These are phyloP conservation scores for Aphodius granarius DNA, from an alignment of 2,888 invertebrate species.

Conservation along the genomic window DNA sequence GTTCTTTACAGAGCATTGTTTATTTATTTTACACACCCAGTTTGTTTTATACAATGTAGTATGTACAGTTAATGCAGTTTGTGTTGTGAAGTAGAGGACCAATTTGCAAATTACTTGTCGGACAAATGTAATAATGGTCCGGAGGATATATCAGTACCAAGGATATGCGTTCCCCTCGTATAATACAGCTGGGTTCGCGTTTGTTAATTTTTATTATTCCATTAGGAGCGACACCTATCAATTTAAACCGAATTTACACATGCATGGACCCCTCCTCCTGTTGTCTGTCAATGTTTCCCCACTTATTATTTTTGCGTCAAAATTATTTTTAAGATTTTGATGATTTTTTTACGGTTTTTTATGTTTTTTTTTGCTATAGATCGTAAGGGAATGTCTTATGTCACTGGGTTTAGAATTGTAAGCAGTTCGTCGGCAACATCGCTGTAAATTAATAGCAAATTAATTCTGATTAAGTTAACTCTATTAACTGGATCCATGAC, in stretches of 20 bases:
- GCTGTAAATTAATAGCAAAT: slow-evolving; percentile 51
- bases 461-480: slow-evolving; percentile 53
- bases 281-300: background rate
- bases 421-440: slow-evolving; percentile 42
- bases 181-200: slow-evolving; percentile 24
- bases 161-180: background rate
- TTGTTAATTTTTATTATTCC: slow-evolving; percentile 28
- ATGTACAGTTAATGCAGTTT: background rate
- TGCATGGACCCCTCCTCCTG: background rate
- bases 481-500: slow-evolving; percentile 50
- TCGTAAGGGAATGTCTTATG: too few relatives aligned
- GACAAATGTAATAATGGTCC: background rate
- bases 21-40: background rate
- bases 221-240: slow-evolving; percentile 28
- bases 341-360: too few relatives aligned
- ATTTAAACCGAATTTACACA: slow-evolving; percentile 18
- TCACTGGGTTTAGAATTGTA: background rate
- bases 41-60: background rate
- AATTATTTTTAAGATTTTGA: background rate
- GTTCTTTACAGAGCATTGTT: background rate
- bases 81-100: background rate
- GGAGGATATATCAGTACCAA: slow-evolving; percentile 19
- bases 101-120: background rate
- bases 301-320: background rate
- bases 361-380: too few relatives aligned